Conservation (phyloP, 2,888 invertebrate genomes). For the Thumatha senex region DNA sequence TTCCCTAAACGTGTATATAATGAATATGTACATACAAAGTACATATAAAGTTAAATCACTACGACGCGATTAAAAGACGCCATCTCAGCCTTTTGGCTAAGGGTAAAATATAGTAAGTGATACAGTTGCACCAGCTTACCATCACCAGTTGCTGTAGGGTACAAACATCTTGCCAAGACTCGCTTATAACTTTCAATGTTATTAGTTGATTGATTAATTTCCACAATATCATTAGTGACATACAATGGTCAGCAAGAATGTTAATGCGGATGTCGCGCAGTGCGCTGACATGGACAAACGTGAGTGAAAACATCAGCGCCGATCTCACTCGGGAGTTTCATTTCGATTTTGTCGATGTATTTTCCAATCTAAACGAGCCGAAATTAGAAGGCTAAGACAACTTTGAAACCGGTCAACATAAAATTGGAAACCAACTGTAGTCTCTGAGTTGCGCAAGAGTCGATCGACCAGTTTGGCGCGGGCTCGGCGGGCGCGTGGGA, state of each 20-base stretch:
- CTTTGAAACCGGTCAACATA: conserved; percentile 82
- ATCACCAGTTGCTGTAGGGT: too few relatives aligned
- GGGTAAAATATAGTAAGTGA: too few relatives aligned
- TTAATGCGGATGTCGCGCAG: conserved; percentile 26
- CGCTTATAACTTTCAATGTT: too few relatives aligned
- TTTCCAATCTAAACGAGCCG: conserved; percentile 82
- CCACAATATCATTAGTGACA: conserved; percentile 27
- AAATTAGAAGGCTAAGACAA: conserved; percentile 82
- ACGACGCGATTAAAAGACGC: too few relatives aligned
- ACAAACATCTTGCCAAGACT: too few relatives aligned
- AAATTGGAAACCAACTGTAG: conserved; percentile 83
- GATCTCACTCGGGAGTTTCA: conserved; percentile 45
- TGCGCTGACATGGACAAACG: conserved; percentile 28
- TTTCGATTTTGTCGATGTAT: conserved; percentile 62
- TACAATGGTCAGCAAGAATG: conserved; percentile 42
- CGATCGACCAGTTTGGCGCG: conserved; percentile 74
- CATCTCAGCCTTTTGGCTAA: too few relatives aligned
- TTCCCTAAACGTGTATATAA: too few relatives aligned
- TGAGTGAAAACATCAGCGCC: conserved; percentile 43
- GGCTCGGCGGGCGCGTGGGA: conserved; percentile 66
- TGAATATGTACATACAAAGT: too few relatives aligned
- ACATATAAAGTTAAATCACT: too few relatives aligned
- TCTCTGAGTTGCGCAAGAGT: conserved; percentile 77
- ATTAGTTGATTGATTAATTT: conserved; percentile 18
- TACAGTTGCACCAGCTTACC: too few relatives aligned